Base-by-base conservation (phyloP, 2,888 invertebrate species). In the Netelia virgata region DNA sequence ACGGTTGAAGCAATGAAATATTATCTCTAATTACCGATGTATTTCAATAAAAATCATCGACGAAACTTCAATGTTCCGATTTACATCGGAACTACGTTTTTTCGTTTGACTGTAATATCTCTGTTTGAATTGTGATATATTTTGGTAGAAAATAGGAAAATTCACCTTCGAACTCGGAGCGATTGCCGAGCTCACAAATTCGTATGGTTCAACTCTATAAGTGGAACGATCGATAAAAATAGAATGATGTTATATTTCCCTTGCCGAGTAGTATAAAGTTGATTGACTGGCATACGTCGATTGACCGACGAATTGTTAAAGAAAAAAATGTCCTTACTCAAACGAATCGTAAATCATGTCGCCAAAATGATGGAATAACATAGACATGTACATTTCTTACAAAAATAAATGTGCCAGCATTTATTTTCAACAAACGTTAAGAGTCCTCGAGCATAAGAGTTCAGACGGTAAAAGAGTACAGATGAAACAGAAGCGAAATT, bases 361-460 rank as follows among this genome's bases (percentile, higher is more conserved):
- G 6, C 3, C 47, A 11, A 47, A 47, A 47, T 10, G 2, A 14
- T 47, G 47, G 14, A 47, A 47, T 47, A 14, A 47, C 10, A 47
- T 11, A 47, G 2, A 14, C 11, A 5, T 47, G 5, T 5, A 14
- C 14, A 14, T 47, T 47, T 47, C 14, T 47, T 68, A 68, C 10
- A 53, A 81, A 64, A 76, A 76, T 76, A 76, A 75, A 79, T 64
- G 69, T 8, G 57, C 57, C 76, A 72, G 75, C 70, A 63, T 76
- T 82, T 82, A 82, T 82, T 64, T 72, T 47, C 53, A 50, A 28
- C 20, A 28, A 47, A 68, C 11, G 0, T 43, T 68, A 57, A 53
- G 16, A 63, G 16, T 23, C 16, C 5, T 28, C 16, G 9, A 69
- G 28, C 1, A n/a, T 16, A 14, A 36, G 36, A 63, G 14, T 63